Evolutionary conservation across 1,140 invertebrate genomes (phyloP), one percentile per base, ranked within the genome.

Genomic region (Spodoptera frugiperda): DNA sequence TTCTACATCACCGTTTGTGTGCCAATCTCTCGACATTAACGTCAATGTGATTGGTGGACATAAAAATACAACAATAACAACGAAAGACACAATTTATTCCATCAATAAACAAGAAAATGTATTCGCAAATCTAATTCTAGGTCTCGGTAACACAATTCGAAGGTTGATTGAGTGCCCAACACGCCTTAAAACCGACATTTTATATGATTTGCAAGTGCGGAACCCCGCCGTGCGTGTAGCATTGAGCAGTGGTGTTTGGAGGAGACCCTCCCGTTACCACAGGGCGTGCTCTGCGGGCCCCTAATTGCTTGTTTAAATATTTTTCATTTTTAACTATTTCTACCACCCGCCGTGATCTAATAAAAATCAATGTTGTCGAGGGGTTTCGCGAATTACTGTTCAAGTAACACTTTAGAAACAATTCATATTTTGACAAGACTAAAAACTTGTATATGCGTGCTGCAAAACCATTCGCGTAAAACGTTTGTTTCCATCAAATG

Each of bases 251-350:
- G 57, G 61, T 15, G 49, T 55, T 17, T 39, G 30, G 30, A 33
- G n/a, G 57, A 48, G 63, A 71, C 78, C 76, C 81, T 80, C 49
- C 44, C 39, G n/a, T 71, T 67, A 84, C 83, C 83, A 48, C 83
- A 82, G 80, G 83, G 83, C 78, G 82, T 84, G 33, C 82, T 82
- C 82, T 78, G 80, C 80, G 78, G 80, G 78, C 54, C 49, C 49
- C 79, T 76, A 82, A 81, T 67, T 70, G 63, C 55, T 79, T 79
- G 70, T 83, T 83, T 76, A 73, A 81, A 82, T 53, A 73, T 65
- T 61, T 74, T 74, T 63, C 39, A 65, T 65, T 74, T 73, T 61
- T 54, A 63, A 75, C 59, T 53, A 44, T 65, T 39, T 19, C 25
- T 12, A 48, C 19, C 48, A 19, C 72, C 70, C 44, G 71, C 30